A percentile compares a stretch with the other conserved stretches of the same genome.
phyloP scores from a whole-genome alignment of 2,888 invertebrate genomes.

The Spatulosminthurus flaviceps region DNA sequence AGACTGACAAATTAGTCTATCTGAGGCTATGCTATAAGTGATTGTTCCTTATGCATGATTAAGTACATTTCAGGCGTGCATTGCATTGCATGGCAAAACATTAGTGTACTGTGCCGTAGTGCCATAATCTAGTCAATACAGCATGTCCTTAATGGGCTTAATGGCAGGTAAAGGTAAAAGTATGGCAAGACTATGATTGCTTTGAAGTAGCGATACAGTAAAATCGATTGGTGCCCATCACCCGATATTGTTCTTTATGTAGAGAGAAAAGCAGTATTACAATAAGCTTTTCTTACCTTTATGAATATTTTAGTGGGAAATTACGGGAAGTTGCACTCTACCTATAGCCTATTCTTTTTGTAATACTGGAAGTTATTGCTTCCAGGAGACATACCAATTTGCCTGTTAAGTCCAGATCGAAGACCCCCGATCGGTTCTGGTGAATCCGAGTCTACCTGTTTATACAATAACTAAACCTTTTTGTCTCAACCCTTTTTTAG shows the following conservation, averaged over 20 bases:
- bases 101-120: too few relatives aligned
- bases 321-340: background rate
- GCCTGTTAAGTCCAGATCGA: background rate
- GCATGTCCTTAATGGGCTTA: too few relatives aligned
- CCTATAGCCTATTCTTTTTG: background rate
- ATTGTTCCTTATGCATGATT: too few relatives aligned
- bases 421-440: constrained; percentile 9
- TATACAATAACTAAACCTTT: background rate
- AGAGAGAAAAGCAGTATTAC: background rate
- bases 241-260: constrained; percentile 4
- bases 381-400: background rate
- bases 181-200: background rate
- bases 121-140: too few relatives aligned
- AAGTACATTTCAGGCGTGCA: too few relatives aligned
- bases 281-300: background rate
- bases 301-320: background rate
- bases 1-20: too few relatives aligned
- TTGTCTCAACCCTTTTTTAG: background rate
- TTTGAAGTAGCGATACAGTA: background rate
- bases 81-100: too few relatives aligned
- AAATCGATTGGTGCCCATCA: background rate
- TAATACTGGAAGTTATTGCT: too few relatives aligned
- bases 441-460: background rate
- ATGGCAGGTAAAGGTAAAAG: too few relatives aligned
- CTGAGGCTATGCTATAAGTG: too few relatives aligned